Base-by-base conservation (phyloP, 2,797 vertebrate species). In the Catharus ustulatus region DNA sequence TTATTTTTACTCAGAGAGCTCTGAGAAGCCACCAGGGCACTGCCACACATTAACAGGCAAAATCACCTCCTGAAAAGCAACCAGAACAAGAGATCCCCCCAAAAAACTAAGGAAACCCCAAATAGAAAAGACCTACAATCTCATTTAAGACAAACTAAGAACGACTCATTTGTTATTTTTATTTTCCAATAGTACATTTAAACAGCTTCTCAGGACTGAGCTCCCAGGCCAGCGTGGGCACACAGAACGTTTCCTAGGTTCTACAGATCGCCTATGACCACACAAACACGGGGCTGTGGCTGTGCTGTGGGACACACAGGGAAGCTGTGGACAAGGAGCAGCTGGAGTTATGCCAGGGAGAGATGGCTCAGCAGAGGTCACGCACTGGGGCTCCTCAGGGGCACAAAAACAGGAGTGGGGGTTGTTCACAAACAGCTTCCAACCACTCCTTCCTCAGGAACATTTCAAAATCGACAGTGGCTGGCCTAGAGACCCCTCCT, bases 71-170 rank as follows among this genome's bases (percentile, higher is more conserved):
- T 40, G 48, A 92, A 57, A 87, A 76, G 15, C 4, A 0, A 49
- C 21, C 45, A 46, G 15, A 57, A 52, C 18, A 64, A 63, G 12
- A 76, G 7, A 7, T 2, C 3, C 26, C 32, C 10, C 18, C 11
- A 11, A 4, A 29, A 46, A 7, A 0, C 15, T 17, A 58, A 29
- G 15, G 17, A 54, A 76, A 61, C 48, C 26, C 63, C 76, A 52
- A 32, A 55, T 23, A 22, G 6, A 15, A 29, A 74, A 78, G 3
- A 6, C 26, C 77, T 87, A 32, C 46, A 13, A 5, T 14, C 84
- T 92, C 58, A 84, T 94, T 93, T 64, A 93, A 92, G 90, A 96
- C 94, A 96, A 95, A 96, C 86, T 79, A 76, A 89, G 67, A 63
- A 52, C 0, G 1, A 42, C 89, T 84, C 10, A 0, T 95, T 95